phyloP scores from a whole-genome alignment of 1,140 invertebrate species.

The Planococcus citri region DNA sequence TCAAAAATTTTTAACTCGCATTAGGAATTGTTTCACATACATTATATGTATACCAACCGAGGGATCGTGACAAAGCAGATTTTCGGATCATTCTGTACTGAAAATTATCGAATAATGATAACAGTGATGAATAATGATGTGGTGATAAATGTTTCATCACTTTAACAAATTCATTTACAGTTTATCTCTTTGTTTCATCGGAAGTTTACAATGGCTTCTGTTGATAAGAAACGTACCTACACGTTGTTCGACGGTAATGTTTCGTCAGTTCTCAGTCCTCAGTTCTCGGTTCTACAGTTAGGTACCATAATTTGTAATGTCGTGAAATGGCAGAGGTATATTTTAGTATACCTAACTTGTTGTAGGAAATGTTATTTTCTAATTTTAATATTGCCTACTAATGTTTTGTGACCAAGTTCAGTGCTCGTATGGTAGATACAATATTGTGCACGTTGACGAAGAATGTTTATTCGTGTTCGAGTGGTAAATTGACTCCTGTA shows the following conservation, averaged over 20 bases:
- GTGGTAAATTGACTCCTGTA: too few species aligned
- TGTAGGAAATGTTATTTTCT: background rate
- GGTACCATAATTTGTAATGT: too few species aligned
- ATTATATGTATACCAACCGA: too few species aligned
- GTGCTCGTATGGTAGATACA: too few species aligned
- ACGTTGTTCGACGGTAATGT: background rate
- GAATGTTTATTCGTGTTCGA: too few species aligned
- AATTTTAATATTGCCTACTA: background rate
- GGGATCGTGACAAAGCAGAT: background rate
- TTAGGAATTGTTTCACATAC: too few species aligned
- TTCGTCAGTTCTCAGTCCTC: too few species aligned
- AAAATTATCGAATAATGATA: background rate
- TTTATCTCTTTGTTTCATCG: constrained; percentile 3
- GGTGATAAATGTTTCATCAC: background rate
- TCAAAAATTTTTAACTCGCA: too few species aligned
- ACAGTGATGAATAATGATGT: background rate
- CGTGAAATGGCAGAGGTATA: too few species aligned
- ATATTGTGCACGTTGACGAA: too few species aligned
- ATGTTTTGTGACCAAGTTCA: too few species aligned
- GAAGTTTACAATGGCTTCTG: background rate
- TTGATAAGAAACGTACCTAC: background rate
- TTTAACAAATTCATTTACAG: background rate
- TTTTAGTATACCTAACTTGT: too few species aligned
- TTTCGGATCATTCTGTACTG: background rate
- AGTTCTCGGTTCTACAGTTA: background rate